Evolutionary conservation across 2,113 vertebrate species (phyloP).

Genomic region (Seriola rivoliana): DNA sequence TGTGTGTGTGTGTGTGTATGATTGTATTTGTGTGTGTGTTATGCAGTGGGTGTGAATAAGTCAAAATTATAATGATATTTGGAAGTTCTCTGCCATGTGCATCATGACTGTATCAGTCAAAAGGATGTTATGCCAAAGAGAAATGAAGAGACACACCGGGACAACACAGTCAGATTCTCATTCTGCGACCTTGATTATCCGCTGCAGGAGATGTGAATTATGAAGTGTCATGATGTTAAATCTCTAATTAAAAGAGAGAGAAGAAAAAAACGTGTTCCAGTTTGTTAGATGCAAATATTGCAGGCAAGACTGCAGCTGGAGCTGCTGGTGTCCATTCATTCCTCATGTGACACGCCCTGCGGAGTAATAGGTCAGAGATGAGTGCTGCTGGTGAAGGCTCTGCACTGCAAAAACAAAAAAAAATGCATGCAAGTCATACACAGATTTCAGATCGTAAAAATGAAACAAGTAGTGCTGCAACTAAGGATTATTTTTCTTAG

Average conservation of each 20-base stretch:
- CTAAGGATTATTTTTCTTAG: neutral
- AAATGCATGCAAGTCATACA: neutral
- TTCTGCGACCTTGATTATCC: neutral
- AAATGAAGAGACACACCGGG: neutral
- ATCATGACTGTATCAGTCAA: neutral
- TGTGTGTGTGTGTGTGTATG: constrained; percentile 5
- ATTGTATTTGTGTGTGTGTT: constrained; percentile 4
- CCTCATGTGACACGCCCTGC: constrained; percentile 60
- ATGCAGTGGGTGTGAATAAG: constrained; percentile 35
- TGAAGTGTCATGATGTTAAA: neutral
- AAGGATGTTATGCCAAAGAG: neutral
- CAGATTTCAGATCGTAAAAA: neutral
- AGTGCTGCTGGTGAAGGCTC: constrained; percentile 16
- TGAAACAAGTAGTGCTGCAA: no score
- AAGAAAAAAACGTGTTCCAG: neutral
- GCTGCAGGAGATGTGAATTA: neutral
- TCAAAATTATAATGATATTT: constrained; percentile 14
- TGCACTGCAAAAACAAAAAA: constrained; percentile 22
- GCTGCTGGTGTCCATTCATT: constrained; percentile 28
- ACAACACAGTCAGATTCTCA: neutral
- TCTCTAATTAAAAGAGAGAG: neutral
- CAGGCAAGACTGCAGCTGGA: constrained; percentile 14
- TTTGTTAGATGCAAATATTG: neutral
- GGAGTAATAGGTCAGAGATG: constrained; percentile 42
- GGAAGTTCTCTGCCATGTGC: constrained; percentile 23